Evolutionary conservation across 2,797 vertebrate genomes (phyloP).

Genomic region (Spinus pinus): DNA sequence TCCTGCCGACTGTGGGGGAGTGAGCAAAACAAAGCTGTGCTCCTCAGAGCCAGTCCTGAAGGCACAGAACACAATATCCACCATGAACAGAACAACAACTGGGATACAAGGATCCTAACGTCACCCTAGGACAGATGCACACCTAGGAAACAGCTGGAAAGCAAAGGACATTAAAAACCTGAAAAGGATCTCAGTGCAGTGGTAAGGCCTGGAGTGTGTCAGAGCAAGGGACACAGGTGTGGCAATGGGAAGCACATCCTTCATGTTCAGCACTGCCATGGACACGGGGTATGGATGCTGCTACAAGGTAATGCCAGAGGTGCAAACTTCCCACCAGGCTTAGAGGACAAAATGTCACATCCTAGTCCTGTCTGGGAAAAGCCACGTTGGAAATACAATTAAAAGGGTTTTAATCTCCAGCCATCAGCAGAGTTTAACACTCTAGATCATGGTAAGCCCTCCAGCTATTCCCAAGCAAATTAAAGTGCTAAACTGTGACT

Average conservation of each 20-base stretch:
- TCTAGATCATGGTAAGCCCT: background rate
- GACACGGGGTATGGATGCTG: fast-evolving
- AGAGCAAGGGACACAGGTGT: background rate
- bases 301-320: background rate
- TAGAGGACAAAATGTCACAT: background rate
- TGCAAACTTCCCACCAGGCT: background rate
- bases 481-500: background rate
- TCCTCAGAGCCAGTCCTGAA: too few species aligned
- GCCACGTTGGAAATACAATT: background rate
- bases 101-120: background rate
- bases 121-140: background rate
- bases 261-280: background rate
- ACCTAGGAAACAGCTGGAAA: background rate
- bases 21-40: background rate
- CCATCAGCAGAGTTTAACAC: background rate
- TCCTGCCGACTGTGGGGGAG: too few species aligned
- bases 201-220: background rate
- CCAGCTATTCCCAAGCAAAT: background rate
- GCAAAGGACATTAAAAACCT: background rate
- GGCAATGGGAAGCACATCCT: background rate
- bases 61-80: too few species aligned
- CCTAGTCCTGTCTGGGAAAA: background rate
- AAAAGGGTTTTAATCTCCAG: background rate
- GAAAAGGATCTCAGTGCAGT: background rate
- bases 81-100: too few species aligned